A percentile compares a stretch with the other conserved stretches of the same genome.
Conservation (phyloP, 2,888 invertebrate genomes). For the Sussaba pulchella region DNA sequence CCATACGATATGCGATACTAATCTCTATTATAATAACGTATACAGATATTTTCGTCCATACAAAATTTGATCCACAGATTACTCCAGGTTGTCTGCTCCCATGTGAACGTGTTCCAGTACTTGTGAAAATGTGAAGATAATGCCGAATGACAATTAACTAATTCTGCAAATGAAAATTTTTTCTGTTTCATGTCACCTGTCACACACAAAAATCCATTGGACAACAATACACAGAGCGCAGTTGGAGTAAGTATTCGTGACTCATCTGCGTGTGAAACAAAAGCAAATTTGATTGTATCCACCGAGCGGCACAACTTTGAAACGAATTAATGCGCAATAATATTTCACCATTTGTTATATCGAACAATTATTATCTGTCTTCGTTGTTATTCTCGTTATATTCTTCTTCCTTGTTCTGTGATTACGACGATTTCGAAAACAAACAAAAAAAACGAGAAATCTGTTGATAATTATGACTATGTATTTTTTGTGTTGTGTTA, state of each 20-base stretch:
- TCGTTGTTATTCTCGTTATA: slow-evolving; percentile 20
- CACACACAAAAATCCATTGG: slow-evolving; percentile 63
- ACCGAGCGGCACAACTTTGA: slow-evolving; percentile 61
- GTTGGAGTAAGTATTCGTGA: slow-evolving; percentile 82
- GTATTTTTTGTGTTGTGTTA: slow-evolving; percentile 38
- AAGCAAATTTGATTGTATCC: slow-evolving; percentile 36
- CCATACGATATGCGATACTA: not conserved
- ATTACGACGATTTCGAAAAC: slow-evolving; percentile 26
- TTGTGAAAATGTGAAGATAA: slow-evolving; percentile 34
- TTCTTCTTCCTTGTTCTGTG: slow-evolving; percentile 32
- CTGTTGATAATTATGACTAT: slow-evolving; percentile 30
- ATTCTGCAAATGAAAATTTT: slow-evolving; percentile 66
- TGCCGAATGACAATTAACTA: slow-evolving; percentile 44
- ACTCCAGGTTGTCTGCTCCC: slow-evolving; percentile 27
- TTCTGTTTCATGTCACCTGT: slow-evolving; percentile 78
- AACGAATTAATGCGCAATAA: slow-evolving; percentile 43
- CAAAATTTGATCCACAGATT: slow-evolving; percentile 33
- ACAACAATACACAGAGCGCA: slow-evolving; percentile 80
- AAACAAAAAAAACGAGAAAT: too few species aligned
- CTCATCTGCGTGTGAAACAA: slow-evolving; percentile 54
- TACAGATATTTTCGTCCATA: not conserved
- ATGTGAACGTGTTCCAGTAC: slow-evolving; percentile 38
- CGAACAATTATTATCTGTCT: slow-evolving; percentile 35
- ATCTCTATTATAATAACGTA: not conserved
- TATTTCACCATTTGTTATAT: slow-evolving; percentile 41